Base-by-base conservation (phyloP, 1,140 invertebrate species). In the Meloidogyne floridensis region DNA sequence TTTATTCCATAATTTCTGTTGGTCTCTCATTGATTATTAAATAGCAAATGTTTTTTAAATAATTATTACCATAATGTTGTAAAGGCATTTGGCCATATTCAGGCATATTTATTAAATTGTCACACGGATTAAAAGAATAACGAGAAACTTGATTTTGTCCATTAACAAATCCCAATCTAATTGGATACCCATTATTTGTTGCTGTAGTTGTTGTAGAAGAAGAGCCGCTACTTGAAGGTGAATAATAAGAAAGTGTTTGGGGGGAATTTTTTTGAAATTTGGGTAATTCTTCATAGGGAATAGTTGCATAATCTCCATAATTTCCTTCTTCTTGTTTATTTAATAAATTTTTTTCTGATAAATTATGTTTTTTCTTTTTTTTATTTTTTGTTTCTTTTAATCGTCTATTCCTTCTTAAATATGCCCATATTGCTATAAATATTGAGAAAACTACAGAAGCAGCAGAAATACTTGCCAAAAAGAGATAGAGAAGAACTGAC, bases 231-330 rank as follows among this genome's bases (percentile, higher is more conserved):
- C 15, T 65, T n/a, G 72, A 51, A 53, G 65, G 20, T 71, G 77
- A 42, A 78, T 70, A 78, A 54, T 59, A n/a, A 10, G 77, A 42
- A 32, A 72, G 15, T 72, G 65, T 18, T 54, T 18, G 20, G 4
- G 77, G 42, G 11, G 53, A 15, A 8, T 4, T 53, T 51, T 47
- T 75, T 53, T 32, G 3, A 59, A 47, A 47, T 47, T 15, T 32
- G 7, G 51, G 13, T 72, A 79, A 71, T 20, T 79, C 77, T 51
- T 79, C 77, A 72, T 79, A 79, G 18, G 56, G 56, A 11, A 79
- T 79, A 15, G 77, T 79, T 69, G 65, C 59, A 71, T 79, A 79
- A 8, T 79, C 56, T 18, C 53, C 11, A 18, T 47, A 13, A 8
- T 20, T 42, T 4, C n/a, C 56, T 70, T n/a, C n/a, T 65, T 65